Evolutionary conservation across 2,113 vertebrate species (phyloP).

Genomic region (Lasiurus borealis): DNA sequence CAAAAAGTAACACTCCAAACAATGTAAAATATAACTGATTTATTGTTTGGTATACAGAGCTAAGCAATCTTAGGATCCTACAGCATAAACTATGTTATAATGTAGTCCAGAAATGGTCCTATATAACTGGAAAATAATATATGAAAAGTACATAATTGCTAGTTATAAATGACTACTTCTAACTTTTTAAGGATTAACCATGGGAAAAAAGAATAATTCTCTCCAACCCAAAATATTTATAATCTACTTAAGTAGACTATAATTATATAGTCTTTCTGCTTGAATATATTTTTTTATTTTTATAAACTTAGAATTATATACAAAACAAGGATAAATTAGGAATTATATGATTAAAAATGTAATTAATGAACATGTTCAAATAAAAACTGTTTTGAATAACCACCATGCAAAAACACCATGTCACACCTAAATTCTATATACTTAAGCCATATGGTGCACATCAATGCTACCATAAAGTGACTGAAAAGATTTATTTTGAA

Average conservation of each 20-base stretch:
- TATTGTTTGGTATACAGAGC: slow-evolving; percentile 11
- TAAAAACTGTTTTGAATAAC: slow-evolving; percentile 70
- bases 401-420: slow-evolving; percentile 31
- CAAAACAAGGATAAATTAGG: slow-evolving; percentile 3
- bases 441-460: slow-evolving; percentile 67
- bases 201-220: neutral
- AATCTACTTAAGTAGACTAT: slow-evolving; percentile 10
- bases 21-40: slow-evolving; percentile 32
- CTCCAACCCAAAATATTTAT: neutral
- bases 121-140: slow-evolving; percentile 27
- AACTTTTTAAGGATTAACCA: neutral
- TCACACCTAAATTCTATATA: slow-evolving; percentile 67
- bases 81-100: neutral
- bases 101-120: neutral
- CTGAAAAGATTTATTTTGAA: slow-evolving; percentile 74
- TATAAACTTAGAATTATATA: slow-evolving; percentile 51
- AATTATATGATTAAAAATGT: slow-evolving; percentile 57
- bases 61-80: slow-evolving; percentile 10
- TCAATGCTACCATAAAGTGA: slow-evolving; percentile 67
- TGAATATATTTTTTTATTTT: slow-evolving; percentile 19
- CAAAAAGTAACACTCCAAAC: neutral
- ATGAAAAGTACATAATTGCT: neutral
- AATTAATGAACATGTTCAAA: slow-evolving; percentile 19
- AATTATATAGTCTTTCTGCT: slow-evolving; percentile 6
- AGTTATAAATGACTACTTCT: slow-evolving; percentile 10